Evolutionary conservation across 1,140 invertebrate genomes (phyloP).

Genomic region (Periplaneta americana): DNA sequence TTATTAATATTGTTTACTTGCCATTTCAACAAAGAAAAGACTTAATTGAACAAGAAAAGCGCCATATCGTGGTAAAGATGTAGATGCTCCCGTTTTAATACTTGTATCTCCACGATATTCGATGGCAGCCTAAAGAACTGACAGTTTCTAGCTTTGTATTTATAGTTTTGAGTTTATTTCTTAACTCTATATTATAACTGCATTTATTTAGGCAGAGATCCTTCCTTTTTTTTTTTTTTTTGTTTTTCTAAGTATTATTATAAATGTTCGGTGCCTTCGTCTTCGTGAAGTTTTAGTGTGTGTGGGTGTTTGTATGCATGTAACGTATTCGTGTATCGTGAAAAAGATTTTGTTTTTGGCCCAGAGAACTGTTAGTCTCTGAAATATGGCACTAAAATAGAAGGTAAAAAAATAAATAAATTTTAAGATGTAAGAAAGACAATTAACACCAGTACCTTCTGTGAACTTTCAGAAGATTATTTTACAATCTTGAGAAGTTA

Average conservation of each 20-base stretch:
- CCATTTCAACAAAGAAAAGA: not conserved
- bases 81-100: not conserved
- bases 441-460: not conserved
- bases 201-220: not conserved
- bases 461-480: not conserved
- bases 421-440: not conserved
- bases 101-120: not conserved
- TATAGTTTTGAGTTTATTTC: not conserved
- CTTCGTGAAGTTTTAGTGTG: not conserved
- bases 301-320: not conserved
- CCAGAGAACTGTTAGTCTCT: not conserved
- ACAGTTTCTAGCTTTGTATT: not conserved
- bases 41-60: not conserved
- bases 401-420: not conserved
- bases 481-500: not conserved
- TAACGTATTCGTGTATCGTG: not conserved
- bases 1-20: not conserved
- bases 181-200: not conserved
- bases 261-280: conserved; percentile 11
- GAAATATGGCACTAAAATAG: not conserved
- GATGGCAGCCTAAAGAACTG: not conserved
- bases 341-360: no score
- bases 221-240: not conserved
- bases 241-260: not conserved
- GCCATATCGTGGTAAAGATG: not conserved